These are phyloP conservation scores for Protosalanx chinensis DNA, from an alignment of 2,797 vertebrate species.

Conservation along the genomic window DNA sequence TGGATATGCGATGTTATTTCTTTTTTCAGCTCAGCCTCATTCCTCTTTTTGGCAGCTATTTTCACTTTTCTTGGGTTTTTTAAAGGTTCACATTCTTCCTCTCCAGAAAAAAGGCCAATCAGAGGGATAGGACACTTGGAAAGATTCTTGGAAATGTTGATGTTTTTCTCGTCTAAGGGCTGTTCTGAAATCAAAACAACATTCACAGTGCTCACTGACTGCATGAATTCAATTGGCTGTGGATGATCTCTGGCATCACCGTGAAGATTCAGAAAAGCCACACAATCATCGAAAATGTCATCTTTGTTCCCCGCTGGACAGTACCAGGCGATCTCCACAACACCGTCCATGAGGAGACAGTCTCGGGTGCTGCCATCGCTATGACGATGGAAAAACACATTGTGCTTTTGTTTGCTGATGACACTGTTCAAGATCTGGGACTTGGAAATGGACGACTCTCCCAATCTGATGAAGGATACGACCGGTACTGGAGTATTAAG, in stretches of 20 bases:
- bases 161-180: conserved; percentile 22
- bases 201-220: conserved; percentile 50
- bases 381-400: conserved; percentile 60
- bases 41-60: no score
- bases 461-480: conserved; percentile 69
- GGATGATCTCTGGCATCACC: conserved; percentile 57
- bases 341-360: conserved; percentile 64
- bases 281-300: conserved; percentile 60
- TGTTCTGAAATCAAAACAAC: conserved; percentile 55
- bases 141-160: conserved; percentile 31
- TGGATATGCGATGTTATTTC: no score
- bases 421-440: conserved; percentile 62
- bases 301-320: conserved; percentile 53
- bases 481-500: conserved; percentile 53
- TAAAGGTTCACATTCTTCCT: conserved; percentile 38
- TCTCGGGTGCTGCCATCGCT: conserved; percentile 57
- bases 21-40: no score
- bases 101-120: conserved; percentile 59
- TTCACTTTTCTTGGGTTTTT: no score
- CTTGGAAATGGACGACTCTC: conserved; percentile 62
- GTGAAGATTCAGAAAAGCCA: conserved; percentile 61
- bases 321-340: conserved; percentile 79
- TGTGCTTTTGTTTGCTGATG: conserved; percentile 56
- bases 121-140: conserved; percentile 49
- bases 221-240: conserved; percentile 61